Evolutionary conservation across 2,888 invertebrate genomes (phyloP).

Genomic region (Hyalella azteca): DNA sequence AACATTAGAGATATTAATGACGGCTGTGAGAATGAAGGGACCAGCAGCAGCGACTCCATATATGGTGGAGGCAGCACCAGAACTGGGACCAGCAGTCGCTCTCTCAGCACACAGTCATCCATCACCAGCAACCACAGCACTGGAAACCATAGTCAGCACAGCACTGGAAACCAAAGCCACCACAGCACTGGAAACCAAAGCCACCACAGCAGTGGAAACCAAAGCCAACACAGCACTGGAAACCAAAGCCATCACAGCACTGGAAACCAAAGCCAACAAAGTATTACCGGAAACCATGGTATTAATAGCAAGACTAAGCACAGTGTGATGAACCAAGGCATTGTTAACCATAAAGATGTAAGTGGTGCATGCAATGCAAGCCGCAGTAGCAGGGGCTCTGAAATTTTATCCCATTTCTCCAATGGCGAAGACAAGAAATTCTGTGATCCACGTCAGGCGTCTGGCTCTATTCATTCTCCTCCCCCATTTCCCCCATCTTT

Average conservation of each 20-base stretch:
- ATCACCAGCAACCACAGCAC: neutral
- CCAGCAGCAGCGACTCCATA: neutral
- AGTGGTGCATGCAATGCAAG: no score
- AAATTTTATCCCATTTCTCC: no score
- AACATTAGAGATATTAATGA: neutral
- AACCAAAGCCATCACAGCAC: neutral
- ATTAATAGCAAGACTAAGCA: no score
- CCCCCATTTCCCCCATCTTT: constrained; percentile 14
- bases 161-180: neutral
- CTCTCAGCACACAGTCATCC: constrained; percentile 13
- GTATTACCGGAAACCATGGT: neutral
- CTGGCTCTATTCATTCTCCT: neutral
- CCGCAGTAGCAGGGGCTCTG: no score
- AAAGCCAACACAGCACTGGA: neutral
- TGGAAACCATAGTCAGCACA: neutral
- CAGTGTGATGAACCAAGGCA: no score
- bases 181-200: neutral
- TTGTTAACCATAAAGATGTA: no score
- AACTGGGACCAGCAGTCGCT: neutral
- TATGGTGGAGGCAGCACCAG: neutral
- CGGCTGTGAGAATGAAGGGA: neutral
- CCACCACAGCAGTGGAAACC: neutral
- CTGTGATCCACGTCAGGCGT: neutral
- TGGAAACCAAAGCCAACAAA: neutral
- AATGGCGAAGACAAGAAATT: no score